Evolutionary conservation across 2,888 invertebrate genomes (phyloP), one percentile per base, ranked within the genome.

Genomic region (Griposia aprilina): DNA sequence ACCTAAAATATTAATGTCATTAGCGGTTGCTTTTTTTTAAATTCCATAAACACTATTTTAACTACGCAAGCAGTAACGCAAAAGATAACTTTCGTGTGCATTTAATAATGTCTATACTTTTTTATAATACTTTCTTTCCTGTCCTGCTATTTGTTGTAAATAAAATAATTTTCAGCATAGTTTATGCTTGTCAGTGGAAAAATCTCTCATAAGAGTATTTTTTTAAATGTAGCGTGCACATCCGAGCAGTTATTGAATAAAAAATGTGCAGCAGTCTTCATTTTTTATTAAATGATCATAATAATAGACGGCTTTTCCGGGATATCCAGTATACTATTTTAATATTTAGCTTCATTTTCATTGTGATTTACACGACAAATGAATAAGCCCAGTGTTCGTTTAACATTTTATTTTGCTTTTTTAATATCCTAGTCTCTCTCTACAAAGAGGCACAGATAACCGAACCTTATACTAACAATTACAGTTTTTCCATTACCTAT

Each of bases 251-350:
- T 80, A 23, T 30, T 63, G 36, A 48, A 71, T 80, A n/a, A 50
- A 26, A 62, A 63, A 52, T 62, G 0, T 1, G 55, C 50, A 30
- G 23, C 52, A 26, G 45, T 48, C 26, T 23, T 36, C 6, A 41
- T n/a, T 71, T 80, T 48, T 55, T 52, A 78, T 45, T 52, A 23
- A 50, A 45, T 13, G n/a, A 52, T n/a, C 20, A 17, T 41, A 36
- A 52, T 45, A 79, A 30, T 60, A 45, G n/a, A n/a, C 2, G 0
- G 26, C 30, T 52, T 7, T 60, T 13, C 66, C 77, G 36, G 7
- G 0, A 50, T 50, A 30, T 23, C 2, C 23, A 23, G 23, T 23
- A 23, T 23, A n/a, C 0, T 20, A 2, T 26, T 30, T 60, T 62
- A 62, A 36, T 20, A 50, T 30, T 52, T 15, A 50, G 15, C 10